phyloP scores from a whole-genome alignment of 2,113 vertebrate species.

The Chlamydotis undulata region DNA sequence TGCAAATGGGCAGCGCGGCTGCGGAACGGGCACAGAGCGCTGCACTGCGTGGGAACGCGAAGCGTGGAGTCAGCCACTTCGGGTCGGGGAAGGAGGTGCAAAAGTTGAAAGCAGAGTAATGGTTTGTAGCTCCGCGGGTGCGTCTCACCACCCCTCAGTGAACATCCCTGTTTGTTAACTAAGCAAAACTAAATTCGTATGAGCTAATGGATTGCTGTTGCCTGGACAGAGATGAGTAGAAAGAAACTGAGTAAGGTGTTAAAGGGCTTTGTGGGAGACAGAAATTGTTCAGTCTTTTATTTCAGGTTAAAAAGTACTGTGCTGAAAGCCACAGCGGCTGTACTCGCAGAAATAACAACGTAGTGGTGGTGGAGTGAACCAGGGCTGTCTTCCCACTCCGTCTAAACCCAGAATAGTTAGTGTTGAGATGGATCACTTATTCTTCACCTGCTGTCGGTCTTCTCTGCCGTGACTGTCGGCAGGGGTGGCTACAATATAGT shows the following conservation, averaged over 20 bases:
- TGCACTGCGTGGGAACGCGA: rapidly evolving
- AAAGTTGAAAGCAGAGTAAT: background rate
- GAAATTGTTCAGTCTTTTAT: background rate
- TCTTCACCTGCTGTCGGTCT: background rate
- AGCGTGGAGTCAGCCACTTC: rapidly evolving
- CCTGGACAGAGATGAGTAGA: background rate
- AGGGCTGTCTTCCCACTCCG: background rate
- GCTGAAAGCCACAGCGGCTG: background rate
- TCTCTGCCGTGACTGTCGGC: background rate
- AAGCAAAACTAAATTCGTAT: background rate
- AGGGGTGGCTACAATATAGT: background rate
- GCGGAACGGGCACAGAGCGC: background rate
- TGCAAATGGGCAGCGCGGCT: background rate
- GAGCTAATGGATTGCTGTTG: background rate
- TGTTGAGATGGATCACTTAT: background rate
- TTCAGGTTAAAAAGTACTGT: background rate
- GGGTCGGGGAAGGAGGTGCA: background rate
- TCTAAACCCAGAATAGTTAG: background rate
- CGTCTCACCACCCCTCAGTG: rapidly evolving
- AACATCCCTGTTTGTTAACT: background rate
- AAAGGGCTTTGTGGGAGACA: background rate
- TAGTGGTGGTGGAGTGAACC: background rate
- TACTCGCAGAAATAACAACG: background rate
- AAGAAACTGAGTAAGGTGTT: background rate
- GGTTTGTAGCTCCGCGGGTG: background rate